Base-by-base conservation (phyloP, 1,140 invertebrate genomes). In the Neuroterus valhalla region DNA sequence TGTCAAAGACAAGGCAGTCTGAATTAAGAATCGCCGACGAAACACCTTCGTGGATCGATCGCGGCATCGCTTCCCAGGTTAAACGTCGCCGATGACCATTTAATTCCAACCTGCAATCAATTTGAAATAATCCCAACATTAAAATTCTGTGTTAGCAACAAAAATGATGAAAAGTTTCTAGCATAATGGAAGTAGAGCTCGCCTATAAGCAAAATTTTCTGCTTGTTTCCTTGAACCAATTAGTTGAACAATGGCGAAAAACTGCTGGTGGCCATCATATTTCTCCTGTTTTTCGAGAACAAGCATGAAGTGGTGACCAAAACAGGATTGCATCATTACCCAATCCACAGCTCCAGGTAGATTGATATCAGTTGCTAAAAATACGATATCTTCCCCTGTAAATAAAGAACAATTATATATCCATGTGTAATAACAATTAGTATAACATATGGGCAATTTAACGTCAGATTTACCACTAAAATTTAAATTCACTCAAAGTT, bases 281-380 rank as follows among this genome's bases (percentile, higher is more conserved):
- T 99, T 99, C 84, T 98, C 98, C 91, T 99, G 98, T 89, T 99
- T 99, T 90, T 99, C 98, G 31, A 99, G 91, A 17, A 99, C 98
- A 72, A 99, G 92, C 98, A 99, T 99, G 88, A 99, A 99, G 90
- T 99, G 96, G 87, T 99, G 97, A 70, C 96, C 97, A 89, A 99
- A 99, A 90, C 98, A 99, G 11, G 97, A 98, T 88, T 99, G 98
- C 98, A 99, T 99, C 98, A 99, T 99, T 0, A 99, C 99, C 99
- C 99, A 99, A 88, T 99, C 99, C 2, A 99, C 99, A 71, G 98
- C 99, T 73, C 99, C 99, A 66, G 98, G 98, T 77, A 99, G 92
- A 91, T 99, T 99, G 68, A 99, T 99, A 90, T 99, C 99, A 48
- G 99, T 99, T 1, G 98, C 99, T 79, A 99, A 91, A 89, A 99